Evolutionary conservation across 2,888 invertebrate genomes (phyloP).

Genomic region (Pediacus dermestoides): DNA sequence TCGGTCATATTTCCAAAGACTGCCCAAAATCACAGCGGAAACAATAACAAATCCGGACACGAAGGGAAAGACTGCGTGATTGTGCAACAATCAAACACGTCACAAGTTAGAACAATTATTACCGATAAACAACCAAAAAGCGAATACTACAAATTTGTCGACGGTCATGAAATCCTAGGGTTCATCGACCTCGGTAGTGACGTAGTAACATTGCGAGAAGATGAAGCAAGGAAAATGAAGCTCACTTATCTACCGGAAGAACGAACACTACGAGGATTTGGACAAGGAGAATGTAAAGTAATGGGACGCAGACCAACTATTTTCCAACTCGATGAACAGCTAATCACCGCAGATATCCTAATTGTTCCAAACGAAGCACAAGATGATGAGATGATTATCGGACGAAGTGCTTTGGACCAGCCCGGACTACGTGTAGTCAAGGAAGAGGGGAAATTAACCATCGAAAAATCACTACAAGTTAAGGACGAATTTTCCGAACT

Average conservation of each 20-base stretch:
- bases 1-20: too few relatives aligned
- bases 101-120: too few relatives aligned
- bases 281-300: conserved; percentile 12
- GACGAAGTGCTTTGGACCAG: conserved; percentile 13
- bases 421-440: conserved; percentile 9
- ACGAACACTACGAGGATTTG: conserved; percentile 12
- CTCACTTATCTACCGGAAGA: conserved; percentile 8
- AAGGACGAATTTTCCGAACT: background rate
- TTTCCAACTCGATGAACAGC: conserved; percentile 10
- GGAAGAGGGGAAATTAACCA: conserved; percentile 7
- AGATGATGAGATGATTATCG: conserved; percentile 14
- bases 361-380: conserved; percentile 16
- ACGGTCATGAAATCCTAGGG: conserved; percentile 10
- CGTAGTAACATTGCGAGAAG: conserved; percentile 13
- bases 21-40: too few relatives aligned
- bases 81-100: too few relatives aligned
- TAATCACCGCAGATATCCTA: conserved; percentile 11
- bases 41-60: too few relatives aligned
- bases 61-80: too few relatives aligned
- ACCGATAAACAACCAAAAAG: too few relatives aligned
- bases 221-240: conserved; percentile 7
- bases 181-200: conserved; percentile 17
- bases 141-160: too few relatives aligned
- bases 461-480: conserved; percentile 7
- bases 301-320: conserved; percentile 6